A percentile compares a stretch with the other conserved stretches of the same genome.
Conservation (phyloP, 2,797 vertebrate genomes). For the Eremophila alpestris region DNA sequence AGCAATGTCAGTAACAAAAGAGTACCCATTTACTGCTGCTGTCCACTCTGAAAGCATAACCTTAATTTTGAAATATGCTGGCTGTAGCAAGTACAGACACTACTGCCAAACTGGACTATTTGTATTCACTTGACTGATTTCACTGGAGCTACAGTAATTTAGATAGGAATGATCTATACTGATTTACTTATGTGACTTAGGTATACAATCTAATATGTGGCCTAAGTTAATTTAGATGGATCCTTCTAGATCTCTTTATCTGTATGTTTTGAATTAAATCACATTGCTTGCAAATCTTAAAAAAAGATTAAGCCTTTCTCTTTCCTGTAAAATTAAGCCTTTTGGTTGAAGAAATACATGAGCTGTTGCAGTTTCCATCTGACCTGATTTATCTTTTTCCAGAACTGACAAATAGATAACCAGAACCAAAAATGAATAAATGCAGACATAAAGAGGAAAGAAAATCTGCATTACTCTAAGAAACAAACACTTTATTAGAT, state of each 20-base stretch:
- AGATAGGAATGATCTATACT: constrained; percentile 1
- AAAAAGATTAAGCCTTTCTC: not conserved
- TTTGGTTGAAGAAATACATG: not conserved
- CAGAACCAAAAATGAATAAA: not conserved
- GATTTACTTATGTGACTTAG: constrained; percentile 17
- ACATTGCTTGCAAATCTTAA: not conserved
- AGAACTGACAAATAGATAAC: not conserved
- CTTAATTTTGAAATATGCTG: constrained; percentile 6
- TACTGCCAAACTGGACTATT: not conserved
- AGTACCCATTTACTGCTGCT: not conserved
- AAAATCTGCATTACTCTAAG: not conserved
- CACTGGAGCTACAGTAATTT: not conserved
- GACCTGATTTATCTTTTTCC: not conserved
- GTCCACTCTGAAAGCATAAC: not conserved
- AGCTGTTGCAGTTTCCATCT: not conserved
- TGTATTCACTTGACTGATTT: not conserved
- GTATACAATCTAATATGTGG: not conserved
- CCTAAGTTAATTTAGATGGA: not conserved
- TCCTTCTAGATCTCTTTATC: not conserved
- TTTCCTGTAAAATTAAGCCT: not conserved
- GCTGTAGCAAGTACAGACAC: not conserved
- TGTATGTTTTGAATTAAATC: constrained; percentile 3
- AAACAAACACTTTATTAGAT: not conserved
- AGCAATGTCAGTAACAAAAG: not conserved
- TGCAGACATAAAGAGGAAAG: not conserved